Conservation (phyloP, 2,797 vertebrate genomes). For the Pseudochirops corinnae region DNA sequence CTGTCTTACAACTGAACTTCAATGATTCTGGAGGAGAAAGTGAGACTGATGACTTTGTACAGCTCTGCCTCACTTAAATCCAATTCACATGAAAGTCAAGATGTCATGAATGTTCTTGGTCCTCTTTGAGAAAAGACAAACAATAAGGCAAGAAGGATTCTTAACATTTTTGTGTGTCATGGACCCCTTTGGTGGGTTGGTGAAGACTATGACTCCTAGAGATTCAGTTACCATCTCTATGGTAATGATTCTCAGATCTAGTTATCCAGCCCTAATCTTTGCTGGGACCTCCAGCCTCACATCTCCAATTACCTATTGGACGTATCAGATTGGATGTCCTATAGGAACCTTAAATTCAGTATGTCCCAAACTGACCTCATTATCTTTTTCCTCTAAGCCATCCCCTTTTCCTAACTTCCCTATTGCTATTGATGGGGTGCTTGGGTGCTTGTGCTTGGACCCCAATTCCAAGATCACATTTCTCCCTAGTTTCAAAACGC, state of each 20-base stretch:
- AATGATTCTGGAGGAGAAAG: background rate
- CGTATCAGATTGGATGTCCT: background rate
- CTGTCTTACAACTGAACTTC: background rate
- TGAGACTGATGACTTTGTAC: background rate
- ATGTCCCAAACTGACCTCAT: background rate
- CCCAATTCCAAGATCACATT: no score
- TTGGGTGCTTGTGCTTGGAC: no score
- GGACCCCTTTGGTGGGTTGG: background rate
- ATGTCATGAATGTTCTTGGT: background rate
- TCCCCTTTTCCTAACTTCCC: background rate
- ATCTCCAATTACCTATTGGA: background rate
- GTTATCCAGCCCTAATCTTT: background rate
- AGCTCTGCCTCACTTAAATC: background rate
- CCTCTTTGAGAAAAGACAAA: background rate
- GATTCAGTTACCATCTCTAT: background rate
- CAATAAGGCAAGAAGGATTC: background rate
- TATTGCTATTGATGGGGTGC: background rate
- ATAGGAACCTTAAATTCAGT: background rate
- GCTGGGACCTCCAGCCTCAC: background rate
- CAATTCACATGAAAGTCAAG: background rate
- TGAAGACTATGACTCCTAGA: background rate
- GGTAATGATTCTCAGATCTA: background rate
- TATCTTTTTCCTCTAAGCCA: background rate
- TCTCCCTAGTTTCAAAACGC: no score
- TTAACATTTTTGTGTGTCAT: background rate